phyloP scores from a whole-genome alignment of 64 coral and sea anemone genomes.

The Hydrozoanthus tunicans region DNA sequence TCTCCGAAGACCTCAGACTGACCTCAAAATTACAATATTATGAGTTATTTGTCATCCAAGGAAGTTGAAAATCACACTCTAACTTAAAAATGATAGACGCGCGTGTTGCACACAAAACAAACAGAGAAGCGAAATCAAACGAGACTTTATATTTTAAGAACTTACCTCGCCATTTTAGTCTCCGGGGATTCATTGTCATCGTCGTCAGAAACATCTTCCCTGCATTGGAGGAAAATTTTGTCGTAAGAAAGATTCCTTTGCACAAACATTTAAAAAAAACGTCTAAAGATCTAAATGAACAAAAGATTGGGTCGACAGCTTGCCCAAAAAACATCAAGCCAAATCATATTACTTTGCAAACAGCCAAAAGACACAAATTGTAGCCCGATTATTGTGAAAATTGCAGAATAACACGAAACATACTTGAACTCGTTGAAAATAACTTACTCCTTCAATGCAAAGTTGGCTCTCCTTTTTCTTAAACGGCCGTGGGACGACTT shows the following conservation, averaged over 20 bases:
- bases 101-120: not conserved
- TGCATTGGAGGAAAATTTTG: not conserved
- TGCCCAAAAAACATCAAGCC: not conserved
- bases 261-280: not conserved
- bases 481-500: slow-evolving; percentile 55
- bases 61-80: not conserved
- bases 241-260: not conserved
- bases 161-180: slow-evolving; percentile 49
- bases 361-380: not conserved
- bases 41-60: not conserved
- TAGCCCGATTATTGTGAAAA: not conserved
- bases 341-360: slow-evolving; percentile 23
- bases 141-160: not conserved
- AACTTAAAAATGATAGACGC: not conserved
- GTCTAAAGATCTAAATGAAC: not conserved
- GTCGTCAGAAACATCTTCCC: slow-evolving; percentile 53
- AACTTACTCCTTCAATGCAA: slow-evolving; percentile 54
- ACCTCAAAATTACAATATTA: not conserved
- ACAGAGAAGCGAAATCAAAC: slow-evolving; percentile 1
- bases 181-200: slow-evolving; percentile 51
- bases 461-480: slow-evolving; percentile 34
- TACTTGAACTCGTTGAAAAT: no score
- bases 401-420: not conserved
- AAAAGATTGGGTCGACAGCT: slow-evolving; percentile 1
- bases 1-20: slow-evolving; percentile 27